Conservation (phyloP, 2,113 vertebrate species). For the Dryoscopus gambensis region DNA sequence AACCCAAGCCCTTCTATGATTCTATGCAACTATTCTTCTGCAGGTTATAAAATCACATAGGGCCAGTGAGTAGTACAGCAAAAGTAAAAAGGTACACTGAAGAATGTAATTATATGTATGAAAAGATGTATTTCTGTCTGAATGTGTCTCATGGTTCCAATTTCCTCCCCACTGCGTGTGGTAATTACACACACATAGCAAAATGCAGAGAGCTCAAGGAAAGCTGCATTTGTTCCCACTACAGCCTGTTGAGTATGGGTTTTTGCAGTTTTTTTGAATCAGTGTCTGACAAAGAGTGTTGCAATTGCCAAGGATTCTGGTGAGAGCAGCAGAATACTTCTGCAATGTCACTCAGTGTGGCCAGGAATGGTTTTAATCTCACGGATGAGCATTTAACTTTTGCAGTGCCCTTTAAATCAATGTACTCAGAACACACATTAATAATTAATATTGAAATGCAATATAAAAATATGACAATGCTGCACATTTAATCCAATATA, state of each 20-base stretch:
- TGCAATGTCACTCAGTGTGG: neutral
- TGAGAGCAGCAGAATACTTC: neutral
- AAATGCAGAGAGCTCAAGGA: neutral
- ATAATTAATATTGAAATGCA: conserved; percentile 26
- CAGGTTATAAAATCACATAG: neutral
- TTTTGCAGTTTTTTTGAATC: neutral
- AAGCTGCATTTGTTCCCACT: neutral
- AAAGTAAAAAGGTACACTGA: neutral
- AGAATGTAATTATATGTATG: neutral
- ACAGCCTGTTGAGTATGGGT: neutral
- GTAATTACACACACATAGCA: neutral
- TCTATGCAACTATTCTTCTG: neutral
- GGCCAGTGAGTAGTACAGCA: neutral
- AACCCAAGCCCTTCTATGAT: neutral
- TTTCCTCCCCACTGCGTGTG: neutral
- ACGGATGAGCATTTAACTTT: neutral
- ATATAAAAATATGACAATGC: neutral
- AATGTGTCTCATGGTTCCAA: neutral
- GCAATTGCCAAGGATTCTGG: neutral
- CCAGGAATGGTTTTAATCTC: neutral
- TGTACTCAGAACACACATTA: neutral
- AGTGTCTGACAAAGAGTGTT: neutral
- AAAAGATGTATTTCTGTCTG: neutral
- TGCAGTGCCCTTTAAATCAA: conserved; percentile 9
- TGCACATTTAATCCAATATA: neutral